Evolutionary conservation across 2,797 vertebrate species (phyloP).

Genomic region (Hipposideros larvatus): DNA sequence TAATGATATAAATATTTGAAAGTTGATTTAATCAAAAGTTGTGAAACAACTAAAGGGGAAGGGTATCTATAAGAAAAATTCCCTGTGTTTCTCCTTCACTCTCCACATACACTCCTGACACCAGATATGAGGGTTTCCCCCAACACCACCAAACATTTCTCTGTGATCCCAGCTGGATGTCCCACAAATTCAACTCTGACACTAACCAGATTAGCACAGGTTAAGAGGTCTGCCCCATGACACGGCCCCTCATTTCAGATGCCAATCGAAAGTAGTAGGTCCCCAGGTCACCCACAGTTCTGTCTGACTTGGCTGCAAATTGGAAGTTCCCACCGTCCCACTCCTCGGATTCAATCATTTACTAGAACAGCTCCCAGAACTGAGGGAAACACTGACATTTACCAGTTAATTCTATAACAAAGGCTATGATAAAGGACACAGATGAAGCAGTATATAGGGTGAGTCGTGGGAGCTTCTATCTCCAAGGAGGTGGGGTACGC

Average conservation of each 20-base stretch:
- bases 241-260: background rate
- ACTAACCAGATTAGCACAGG: background rate
- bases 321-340: background rate
- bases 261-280: background rate
- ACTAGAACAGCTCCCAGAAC: background rate
- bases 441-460: background rate
- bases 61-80: background rate
- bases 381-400: background rate
- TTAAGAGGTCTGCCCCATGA: background rate
- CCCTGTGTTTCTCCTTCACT: background rate
- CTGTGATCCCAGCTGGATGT: background rate
- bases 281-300: background rate
- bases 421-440: background rate
- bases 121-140: background rate
- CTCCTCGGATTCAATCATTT: background rate
- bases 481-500: background rate
- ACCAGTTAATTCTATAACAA: background rate
- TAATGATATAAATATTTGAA: background rate
- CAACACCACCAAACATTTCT: background rate
- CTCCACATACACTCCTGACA: background rate
- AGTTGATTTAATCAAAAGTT: background rate
- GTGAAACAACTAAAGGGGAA: background rate
- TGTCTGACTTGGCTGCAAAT: background rate
- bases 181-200: background rate
- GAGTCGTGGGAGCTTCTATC: background rate